These are phyloP conservation scores for Neoitamus cyanurus DNA, from an alignment of 2,888 invertebrate genomes.

Conservation along the genomic window DNA sequence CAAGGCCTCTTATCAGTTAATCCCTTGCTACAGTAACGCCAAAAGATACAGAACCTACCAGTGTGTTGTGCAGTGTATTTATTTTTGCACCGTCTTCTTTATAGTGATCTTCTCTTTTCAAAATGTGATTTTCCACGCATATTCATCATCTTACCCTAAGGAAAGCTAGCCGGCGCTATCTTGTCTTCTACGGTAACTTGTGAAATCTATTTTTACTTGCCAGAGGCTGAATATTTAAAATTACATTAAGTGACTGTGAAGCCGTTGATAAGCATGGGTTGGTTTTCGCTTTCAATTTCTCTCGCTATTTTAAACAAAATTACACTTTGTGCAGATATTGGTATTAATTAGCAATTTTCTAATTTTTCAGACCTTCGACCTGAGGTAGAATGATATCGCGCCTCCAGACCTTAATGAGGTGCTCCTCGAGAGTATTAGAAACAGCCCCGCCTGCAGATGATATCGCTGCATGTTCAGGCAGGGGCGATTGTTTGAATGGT, in stretches of 20 bases:
- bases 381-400: conserved; percentile 62
- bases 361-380: conserved; percentile 34
- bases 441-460: conserved; percentile 57
- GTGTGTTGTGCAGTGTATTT: background rate
- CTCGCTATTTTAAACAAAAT: background rate
- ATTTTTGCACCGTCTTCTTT: background rate
- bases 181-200: background rate
- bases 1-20: background rate
- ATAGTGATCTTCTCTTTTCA: background rate
- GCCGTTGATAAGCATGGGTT: background rate
- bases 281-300: background rate
- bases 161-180: background rate
- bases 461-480: conserved; percentile 78
- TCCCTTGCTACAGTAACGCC: background rate
- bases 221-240: background rate
- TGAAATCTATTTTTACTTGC: background rate
- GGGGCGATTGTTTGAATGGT: conserved; percentile 91
- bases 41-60: background rate
- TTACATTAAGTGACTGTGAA: background rate
- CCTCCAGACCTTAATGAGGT: conserved; percentile 66
- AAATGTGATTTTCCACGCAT: background rate
- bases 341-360: background rate
- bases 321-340: background rate
- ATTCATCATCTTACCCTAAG: background rate
- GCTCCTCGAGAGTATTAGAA: conserved; percentile 64